Conservation (phyloP, 2,113 vertebrate genomes). For the Isurus oxyrinchus region DNA sequence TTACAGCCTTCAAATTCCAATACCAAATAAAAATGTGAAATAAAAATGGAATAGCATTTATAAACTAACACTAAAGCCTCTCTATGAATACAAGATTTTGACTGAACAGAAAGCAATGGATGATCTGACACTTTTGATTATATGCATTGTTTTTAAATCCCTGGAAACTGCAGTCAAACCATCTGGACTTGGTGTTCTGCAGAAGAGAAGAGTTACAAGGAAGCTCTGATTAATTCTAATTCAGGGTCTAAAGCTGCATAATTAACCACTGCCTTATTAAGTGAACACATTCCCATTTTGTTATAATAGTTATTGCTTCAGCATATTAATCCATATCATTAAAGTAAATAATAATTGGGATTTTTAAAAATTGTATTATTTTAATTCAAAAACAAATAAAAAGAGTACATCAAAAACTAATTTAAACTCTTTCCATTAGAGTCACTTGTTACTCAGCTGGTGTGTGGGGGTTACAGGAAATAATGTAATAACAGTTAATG, state of each 20-base stretch:
- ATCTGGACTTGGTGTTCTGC: constrained; percentile 47
- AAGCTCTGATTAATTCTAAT: constrained; percentile 52
- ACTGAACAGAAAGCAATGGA: constrained; percentile 52
- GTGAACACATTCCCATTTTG: constrained; percentile 42
- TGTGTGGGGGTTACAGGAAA: constrained; percentile 65
- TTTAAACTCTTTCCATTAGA: constrained; percentile 20
- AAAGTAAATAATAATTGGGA: constrained; percentile 12
- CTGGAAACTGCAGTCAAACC: constrained; percentile 49
- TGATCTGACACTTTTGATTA: constrained; percentile 49
- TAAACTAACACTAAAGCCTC: constrained; percentile 48
- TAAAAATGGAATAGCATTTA: constrained; percentile 53
- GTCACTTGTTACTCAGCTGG: constrained; percentile 59
- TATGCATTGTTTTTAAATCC: constrained; percentile 49
- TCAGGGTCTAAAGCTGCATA: constrained; percentile 46
- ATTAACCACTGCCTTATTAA: constrained; percentile 47
- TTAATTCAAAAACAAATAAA: not conserved
- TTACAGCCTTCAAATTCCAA: not conserved
- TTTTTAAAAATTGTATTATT: constrained; percentile 2
- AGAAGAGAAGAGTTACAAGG: constrained; percentile 47
- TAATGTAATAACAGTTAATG: constrained; percentile 70
- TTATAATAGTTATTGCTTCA: constrained; percentile 37
- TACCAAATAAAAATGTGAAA: constrained; percentile 45
- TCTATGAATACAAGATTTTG: constrained; percentile 52
- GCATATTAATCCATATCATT: constrained; percentile 36
- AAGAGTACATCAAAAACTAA: constrained; percentile 1